Evolutionary conservation across 2,797 vertebrate species (phyloP), one percentile per base, ranked within the genome.

Genomic region (Huso huso): DNA sequence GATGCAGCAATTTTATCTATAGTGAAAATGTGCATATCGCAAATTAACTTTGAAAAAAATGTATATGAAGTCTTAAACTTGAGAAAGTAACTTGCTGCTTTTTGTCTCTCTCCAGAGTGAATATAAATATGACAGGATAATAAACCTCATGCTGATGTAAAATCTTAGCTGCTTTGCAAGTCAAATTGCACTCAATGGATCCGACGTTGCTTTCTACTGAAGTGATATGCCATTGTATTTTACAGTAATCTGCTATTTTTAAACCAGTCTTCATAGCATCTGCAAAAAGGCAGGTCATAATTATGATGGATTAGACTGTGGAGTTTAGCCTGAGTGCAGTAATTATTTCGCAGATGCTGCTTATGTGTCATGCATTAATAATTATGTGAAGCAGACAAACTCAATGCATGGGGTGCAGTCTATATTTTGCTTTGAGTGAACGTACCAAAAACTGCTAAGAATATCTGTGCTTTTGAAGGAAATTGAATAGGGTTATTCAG

Each of bases 221-320:
- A 4, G 53, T 55, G 7, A 55, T n/a, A 55, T 55, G 53, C n/a
- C 68, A 13, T 55, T 55, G 57, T 68, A 63, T 67, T 68, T 63
- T 13, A 80, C 76, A 70, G 80, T 82, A 79, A 87, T 85, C 76
- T 80, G 78, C 83, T 88, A 80, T 81, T 84, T 68, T 65, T 59
- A 61, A 62, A 51, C 61, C 64, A 67, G 65, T 68, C 67, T 84
- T 82, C 66, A 6, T 67, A 79, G 85, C 79, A 79, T 89, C 88
- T 90, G 89, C 84, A 88, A 85, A 84, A 84, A 88, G 84, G 76
- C 83, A 78, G 83, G 82, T 88, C 84, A 87, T 92, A 92, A 93
- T 92, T 89, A 89, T 93, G 91, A 93, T 91, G 88, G 90, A 94
- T 95, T 91, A 92, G 86, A 88, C 88, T 88, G 89, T 85, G 72